Evolutionary conservation across 2,113 vertebrate species (phyloP).

Genomic region (Mobula hypostoma): DNA sequence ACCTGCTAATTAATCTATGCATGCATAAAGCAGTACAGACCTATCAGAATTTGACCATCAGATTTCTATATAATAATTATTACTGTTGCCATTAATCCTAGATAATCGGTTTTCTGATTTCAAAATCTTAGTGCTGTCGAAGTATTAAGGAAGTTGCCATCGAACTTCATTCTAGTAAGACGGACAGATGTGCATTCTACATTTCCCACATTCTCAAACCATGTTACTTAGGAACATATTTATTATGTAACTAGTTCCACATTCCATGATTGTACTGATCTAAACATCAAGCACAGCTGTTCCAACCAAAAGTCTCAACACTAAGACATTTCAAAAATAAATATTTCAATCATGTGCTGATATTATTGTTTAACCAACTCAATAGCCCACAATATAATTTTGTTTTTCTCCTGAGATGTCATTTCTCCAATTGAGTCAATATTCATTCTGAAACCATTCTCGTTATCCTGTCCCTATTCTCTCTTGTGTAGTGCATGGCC

Average conservation of each 20-base stretch:
- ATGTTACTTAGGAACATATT: not conserved
- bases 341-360: not conserved
- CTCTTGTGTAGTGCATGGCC: too few relatives aligned
- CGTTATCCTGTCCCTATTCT: too few relatives aligned
- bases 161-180: not conserved
- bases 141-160: not conserved
- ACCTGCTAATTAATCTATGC: not conserved
- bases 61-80: not conserved
- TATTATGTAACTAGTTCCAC: not conserved
- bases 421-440: too few relatives aligned
- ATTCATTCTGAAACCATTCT: too few relatives aligned
- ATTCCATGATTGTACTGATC: not conserved
- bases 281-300: not conserved
- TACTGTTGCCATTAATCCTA: not conserved
- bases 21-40: not conserved
- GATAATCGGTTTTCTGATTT: not conserved
- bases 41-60: not conserved
- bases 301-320: not conserved
- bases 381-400: not conserved
- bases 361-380: not conserved
- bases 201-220: not conserved
- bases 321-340: not conserved
- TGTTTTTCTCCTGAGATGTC: not conserved
- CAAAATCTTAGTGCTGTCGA: not conserved
- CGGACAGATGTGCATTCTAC: not conserved